These are phyloP conservation scores for Tapirus terrestris DNA, from an alignment of 2,113 vertebrate species.

Conservation along the genomic window DNA sequence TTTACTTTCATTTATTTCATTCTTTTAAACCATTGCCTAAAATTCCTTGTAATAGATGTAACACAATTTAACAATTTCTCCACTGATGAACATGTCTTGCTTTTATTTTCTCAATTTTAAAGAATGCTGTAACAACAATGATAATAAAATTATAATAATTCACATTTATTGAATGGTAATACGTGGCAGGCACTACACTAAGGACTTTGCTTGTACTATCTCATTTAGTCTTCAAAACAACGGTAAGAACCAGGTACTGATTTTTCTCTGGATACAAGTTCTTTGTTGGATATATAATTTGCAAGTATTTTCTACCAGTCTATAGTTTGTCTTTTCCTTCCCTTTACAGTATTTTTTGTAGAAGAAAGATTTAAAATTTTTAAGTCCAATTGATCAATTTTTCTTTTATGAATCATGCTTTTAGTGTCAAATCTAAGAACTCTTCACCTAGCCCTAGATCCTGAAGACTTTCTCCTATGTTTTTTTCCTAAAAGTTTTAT, in stretches of 20 bases:
- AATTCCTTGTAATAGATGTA: neutral
- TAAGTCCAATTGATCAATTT: neutral
- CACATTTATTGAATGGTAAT: neutral
- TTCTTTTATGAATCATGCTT: neutral
- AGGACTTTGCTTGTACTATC: neutral
- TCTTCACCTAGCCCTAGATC: neutral
- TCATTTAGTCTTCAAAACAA: neutral
- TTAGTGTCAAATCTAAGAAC: neutral
- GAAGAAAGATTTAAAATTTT: neutral
- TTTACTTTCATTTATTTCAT: slow-evolving; percentile 3
- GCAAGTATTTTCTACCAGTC: neutral
- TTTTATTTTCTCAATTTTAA: slow-evolving; percentile 34
- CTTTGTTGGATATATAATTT: neutral
- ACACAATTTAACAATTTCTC: neutral
- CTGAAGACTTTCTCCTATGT: neutral
- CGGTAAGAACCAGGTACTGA: neutral
- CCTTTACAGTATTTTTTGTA: neutral
- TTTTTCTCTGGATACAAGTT: neutral
- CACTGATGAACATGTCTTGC: neutral
- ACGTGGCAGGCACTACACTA: neutral
- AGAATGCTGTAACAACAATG: neutral
- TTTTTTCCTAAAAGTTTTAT: neutral
- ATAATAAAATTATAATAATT: neutral
- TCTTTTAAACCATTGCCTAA: neutral
- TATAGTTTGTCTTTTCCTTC: neutral